Base-by-base conservation (phyloP, 2,888 invertebrate genomes). In the Isotomurus palustris region DNA sequence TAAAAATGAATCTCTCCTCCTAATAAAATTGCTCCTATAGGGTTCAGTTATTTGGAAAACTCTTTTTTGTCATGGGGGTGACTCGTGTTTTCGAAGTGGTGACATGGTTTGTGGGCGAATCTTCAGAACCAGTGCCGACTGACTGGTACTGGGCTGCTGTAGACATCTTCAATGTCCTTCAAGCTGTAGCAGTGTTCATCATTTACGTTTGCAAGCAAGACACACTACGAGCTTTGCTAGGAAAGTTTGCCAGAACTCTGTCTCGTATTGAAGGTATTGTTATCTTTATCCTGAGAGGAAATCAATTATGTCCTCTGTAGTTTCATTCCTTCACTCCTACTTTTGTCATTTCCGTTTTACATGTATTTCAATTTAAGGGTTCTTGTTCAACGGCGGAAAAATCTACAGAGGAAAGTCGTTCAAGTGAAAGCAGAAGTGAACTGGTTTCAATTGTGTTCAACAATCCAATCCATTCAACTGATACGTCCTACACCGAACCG, bases 121-220 rank as follows among this genome's bases (percentile, higher is more conserved):
- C n/a, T n/a, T 51, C 48, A 2, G 48, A 40, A 35, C 58, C 56
- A 40, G 60, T 58, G 12, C 58, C 58, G 2, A 53, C 47, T 10
- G 27, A 56, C 14, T 70, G 68, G 68, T 68, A 65, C 47, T 70
- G 68, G 68, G 56, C 57, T 38, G 52, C 68, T 1, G 58, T 66
- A 53, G 68, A 70, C 50, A 45, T 67, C 12, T 53, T 68, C 35
- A 70, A 70, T 57, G 48, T 64, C 25, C 53, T 67, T 28, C 70
- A 67, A 60, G 67, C 67, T 24, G 50, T 70, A 36, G 66, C 66
- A 19, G 64, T 68, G 27, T 70, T 70, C 44, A 56, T 64, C 24
- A 65, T 68, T 51, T 70, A 64, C 55, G 68, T 70, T 3, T 70
- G 70, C 54, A 70, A 70, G 43, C 41, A 36, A n/a, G 68, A 70